Conservation (phyloP, 2,797 vertebrate genomes). For the Cuniculus paca region DNA sequence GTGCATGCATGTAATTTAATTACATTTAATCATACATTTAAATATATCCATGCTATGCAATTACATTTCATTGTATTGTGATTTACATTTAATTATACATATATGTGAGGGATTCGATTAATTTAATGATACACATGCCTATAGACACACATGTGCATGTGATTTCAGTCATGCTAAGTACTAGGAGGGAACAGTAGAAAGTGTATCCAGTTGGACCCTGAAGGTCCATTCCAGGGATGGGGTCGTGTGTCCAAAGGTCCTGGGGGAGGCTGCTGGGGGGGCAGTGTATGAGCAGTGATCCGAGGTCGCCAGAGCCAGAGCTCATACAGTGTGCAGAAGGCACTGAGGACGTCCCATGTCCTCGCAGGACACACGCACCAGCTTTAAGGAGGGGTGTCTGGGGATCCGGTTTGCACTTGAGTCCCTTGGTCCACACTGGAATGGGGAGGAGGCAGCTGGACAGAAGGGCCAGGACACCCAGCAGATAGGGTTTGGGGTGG, state of each 20-base stretch:
- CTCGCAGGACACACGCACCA: not conserved
- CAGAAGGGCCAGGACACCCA: not conserved
- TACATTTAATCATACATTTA: not conserved
- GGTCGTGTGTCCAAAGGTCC: not conserved
- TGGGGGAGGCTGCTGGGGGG: fast-evolving
- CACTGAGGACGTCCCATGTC: not conserved
- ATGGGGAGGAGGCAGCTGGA: not conserved
- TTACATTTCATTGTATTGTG: not conserved
- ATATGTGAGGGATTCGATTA: not conserved
- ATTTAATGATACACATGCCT: not conserved
- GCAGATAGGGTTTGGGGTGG: not conserved
- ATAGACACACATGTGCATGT: not conserved
- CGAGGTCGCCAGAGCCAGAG: not conserved
- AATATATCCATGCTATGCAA: not conserved
- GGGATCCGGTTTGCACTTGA: not conserved
- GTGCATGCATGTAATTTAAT: not conserved
- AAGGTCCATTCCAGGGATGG: not conserved
- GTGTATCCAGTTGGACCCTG: not conserved
- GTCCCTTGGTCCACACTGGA: not conserved
- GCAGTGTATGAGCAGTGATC: no score
- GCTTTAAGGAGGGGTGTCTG: not conserved
- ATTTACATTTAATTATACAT: not conserved
- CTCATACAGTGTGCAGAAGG: not conserved
- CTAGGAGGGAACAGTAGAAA: not conserved
- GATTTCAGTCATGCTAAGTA: not conserved